phyloP scores from a whole-genome alignment of 1,140 invertebrate genomes.

The Ceratina japonica region DNA sequence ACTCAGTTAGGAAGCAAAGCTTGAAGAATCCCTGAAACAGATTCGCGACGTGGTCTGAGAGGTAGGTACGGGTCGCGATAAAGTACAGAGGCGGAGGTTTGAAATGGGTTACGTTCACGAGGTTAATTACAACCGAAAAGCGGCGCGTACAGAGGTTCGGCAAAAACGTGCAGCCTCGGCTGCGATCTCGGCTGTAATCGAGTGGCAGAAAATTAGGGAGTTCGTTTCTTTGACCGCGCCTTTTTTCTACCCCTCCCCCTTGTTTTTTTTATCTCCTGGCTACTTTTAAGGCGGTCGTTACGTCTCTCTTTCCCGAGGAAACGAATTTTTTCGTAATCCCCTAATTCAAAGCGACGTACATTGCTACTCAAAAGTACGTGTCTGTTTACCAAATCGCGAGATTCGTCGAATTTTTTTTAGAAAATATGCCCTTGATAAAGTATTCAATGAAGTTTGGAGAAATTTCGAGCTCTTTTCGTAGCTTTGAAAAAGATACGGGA shows the following conservation, averaged over 20 bases:
- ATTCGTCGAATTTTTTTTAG: no score
- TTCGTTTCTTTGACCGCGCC: conserved; percentile 11
- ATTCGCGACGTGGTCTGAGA: background rate
- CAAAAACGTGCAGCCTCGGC: background rate
- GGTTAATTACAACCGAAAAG: conserved; percentile 17
- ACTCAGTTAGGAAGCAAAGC: background rate
- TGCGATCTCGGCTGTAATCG: conserved; percentile 27
- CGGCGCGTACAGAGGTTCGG: conserved; percentile 3
- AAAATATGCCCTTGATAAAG: no score
- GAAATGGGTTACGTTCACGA: background rate
- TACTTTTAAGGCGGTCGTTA: conserved; percentile 12
- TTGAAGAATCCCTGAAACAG: background rate
- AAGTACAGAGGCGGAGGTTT: background rate
- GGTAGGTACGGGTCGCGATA: background rate
- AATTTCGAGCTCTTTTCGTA: no score
- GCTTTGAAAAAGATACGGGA: no score
- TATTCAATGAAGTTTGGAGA: no score
- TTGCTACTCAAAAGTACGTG: no score
- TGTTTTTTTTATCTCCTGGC: background rate
- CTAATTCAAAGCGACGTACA: no score
- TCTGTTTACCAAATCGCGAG: no score
- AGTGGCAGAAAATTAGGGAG: conserved; percentile 37
- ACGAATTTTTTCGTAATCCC: no score
- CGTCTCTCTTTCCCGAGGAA: background rate
- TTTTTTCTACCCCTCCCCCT: background rate